Conservation (phyloP, 2,888 invertebrate genomes). For the Panzeria rudis region DNA sequence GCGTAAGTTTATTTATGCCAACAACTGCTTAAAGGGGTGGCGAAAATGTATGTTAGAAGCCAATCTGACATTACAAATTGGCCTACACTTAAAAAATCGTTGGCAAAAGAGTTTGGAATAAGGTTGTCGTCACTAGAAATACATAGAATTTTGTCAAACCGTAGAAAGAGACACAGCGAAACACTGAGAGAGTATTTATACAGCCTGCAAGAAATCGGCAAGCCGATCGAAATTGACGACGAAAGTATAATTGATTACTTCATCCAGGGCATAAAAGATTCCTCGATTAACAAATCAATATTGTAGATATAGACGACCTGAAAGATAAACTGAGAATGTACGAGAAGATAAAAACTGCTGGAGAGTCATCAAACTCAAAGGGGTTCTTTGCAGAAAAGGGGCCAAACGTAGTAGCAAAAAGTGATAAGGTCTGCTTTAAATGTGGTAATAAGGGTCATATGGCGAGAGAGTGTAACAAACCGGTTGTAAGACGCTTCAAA, state of each 20-base stretch:
- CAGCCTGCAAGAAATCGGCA: slow-evolving; percentile 21
- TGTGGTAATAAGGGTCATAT: slow-evolving; percentile 34
- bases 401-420: not conserved
- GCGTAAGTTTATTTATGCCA: not conserved
- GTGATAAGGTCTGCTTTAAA: slow-evolving; percentile 10
- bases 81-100: slow-evolving; percentile 24
- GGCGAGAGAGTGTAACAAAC: slow-evolving; percentile 7
- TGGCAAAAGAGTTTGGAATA: slow-evolving; percentile 34
- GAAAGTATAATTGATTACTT: slow-evolving; percentile 41
- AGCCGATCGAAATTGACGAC: slow-evolving; percentile 33
- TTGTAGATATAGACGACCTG: slow-evolving; percentile 35
- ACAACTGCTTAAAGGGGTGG: slow-evolving; percentile 15
- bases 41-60: slow-evolving; percentile 37
- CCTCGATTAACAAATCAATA: slow-evolving; percentile 17
- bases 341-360: slow-evolving; percentile 25
- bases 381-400: not conserved
- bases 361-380: not conserved
- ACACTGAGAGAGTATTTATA: slow-evolving; percentile 41
- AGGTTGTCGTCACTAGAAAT: slow-evolving; percentile 29
- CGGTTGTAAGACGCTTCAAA: slow-evolving; percentile 14
- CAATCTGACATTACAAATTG: slow-evolving; percentile 36
- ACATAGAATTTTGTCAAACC: slow-evolving; percentile 27
- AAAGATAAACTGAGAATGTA: slow-evolving; percentile 41
- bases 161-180: slow-evolving; percentile 32
- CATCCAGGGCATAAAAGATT: slow-evolving; percentile 23